A percentile compares a stretch with the other conserved stretches of the same genome.
These are phyloP conservation scores for Scatophagus argus DNA, from an alignment of 2,113 vertebrate species.

Conservation along the genomic window DNA sequence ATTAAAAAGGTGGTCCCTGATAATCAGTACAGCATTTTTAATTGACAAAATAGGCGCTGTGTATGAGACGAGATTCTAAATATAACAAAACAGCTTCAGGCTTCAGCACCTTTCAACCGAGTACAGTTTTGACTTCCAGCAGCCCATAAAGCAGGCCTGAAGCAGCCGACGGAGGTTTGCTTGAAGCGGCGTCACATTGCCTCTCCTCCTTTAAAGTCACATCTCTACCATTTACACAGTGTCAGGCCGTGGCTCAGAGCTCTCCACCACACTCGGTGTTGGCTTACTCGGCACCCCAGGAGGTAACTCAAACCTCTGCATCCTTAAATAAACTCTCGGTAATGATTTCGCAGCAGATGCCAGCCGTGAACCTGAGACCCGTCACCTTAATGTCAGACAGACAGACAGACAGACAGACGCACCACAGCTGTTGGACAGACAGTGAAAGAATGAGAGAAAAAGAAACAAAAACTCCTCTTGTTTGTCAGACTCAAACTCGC, in stretches of 20 bases:
- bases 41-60: no score
- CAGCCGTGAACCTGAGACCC: constrained; percentile 49
- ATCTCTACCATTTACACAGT: constrained; percentile 22
- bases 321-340: constrained; percentile 72
- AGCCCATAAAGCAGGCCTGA: not conserved
- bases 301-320: constrained; percentile 55
- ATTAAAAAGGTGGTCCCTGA: no score
- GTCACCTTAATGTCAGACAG: constrained; percentile 52
- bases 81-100: not conserved
- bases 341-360: constrained; percentile 59
- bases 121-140: constrained; percentile 10
- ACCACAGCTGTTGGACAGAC: constrained; percentile 29
- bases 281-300: constrained; percentile 39
- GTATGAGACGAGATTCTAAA: not conserved
- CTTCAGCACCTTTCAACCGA: not conserved
- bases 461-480: not conserved
- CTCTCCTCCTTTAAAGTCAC: constrained; percentile 8
- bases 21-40: no score
- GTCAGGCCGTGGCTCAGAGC: constrained; percentile 1
- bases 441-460: not conserved
- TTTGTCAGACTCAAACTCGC: not conserved
- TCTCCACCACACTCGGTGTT: constrained; percentile 28
- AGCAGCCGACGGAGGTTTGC: not conserved
- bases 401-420: not conserved
- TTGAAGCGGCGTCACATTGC: constrained; percentile 24